Percentiles rank a stretch among this genome's conserved stretches.
phyloP scores from a whole-genome alignment of 1,140 invertebrate species.

The Trachymyrmex cornetzi region DNA sequence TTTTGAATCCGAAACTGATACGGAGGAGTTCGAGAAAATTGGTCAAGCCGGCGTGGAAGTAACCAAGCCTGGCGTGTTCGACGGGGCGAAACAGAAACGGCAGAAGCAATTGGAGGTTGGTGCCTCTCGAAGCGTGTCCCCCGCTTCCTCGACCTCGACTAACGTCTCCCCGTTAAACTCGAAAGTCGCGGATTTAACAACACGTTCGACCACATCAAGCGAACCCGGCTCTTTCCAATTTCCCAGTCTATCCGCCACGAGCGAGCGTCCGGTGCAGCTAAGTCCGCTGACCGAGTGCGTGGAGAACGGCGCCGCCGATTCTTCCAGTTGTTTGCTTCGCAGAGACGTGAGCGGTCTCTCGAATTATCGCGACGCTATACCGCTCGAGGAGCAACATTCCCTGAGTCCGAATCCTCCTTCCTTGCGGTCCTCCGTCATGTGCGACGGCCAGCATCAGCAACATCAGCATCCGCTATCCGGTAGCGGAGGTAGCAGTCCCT shows the following conservation, averaged over 20 bases:
- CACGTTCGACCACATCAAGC: constrained; percentile 81
- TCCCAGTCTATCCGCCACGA: constrained; percentile 76
- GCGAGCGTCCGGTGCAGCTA: constrained; percentile 80
- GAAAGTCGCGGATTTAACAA: constrained; percentile 79
- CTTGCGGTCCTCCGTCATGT: constrained; percentile 79
- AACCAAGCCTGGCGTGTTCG: constrained; percentile 82
- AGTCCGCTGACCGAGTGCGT: constrained; percentile 83
- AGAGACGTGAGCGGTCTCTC: constrained; percentile 47
- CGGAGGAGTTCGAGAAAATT: constrained; percentile 94
- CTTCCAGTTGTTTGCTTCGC: constrained; percentile 54
- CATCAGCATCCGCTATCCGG: constrained; percentile 74
- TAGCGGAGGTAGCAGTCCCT: constrained; percentile 82
- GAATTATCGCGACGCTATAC: constrained; percentile 69
- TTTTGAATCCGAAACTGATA: constrained; percentile 93
- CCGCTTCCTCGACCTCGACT: constrained; percentile 82
- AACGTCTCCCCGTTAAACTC: constrained; percentile 82
- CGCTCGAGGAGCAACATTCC: constrained; percentile 81
- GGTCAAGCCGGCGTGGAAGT: constrained; percentile 87
- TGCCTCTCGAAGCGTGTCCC: constrained; percentile 84
- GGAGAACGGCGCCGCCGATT: constrained; percentile 74
- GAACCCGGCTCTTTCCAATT: constrained; percentile 82
- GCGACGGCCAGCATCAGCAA: constrained; percentile 80
- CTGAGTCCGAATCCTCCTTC: constrained; percentile 70
- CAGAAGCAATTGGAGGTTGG: constrained; percentile 86
- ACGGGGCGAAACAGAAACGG: constrained; percentile 78